phyloP scores from a whole-genome alignment of 64 coral and sea anemone genomes.

The Porites lutea region DNA sequence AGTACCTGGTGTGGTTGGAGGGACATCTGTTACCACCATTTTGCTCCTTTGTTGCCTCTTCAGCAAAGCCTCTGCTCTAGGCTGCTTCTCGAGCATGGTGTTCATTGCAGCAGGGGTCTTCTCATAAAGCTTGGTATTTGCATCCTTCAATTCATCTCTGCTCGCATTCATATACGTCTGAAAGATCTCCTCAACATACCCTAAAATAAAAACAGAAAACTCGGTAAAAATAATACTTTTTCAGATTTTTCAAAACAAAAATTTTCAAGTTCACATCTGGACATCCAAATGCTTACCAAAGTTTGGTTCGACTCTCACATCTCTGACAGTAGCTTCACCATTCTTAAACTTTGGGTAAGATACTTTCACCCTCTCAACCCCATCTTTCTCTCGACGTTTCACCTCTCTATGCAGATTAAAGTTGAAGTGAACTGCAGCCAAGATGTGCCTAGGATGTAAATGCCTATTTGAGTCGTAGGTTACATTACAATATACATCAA shows the following conservation, averaged over 20 bases:
- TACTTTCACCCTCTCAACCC: background rate
- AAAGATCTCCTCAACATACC: conserved; percentile 30
- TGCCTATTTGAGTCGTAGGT: too few relatives aligned
- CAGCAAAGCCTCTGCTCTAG: conserved; percentile 20
- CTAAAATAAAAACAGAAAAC: background rate
- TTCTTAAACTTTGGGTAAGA: conserved; percentile 11
- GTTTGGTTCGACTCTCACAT: background rate
- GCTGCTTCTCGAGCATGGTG: conserved; percentile 43
- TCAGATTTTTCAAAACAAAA: too few relatives aligned
- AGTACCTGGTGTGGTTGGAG: conserved; percentile 11
- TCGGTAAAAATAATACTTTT: background rate
- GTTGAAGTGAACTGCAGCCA: background rate
- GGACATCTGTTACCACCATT: conserved; percentile 3
- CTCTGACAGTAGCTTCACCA: background rate
- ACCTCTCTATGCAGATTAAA: conserved; percentile 7
- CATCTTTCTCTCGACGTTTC: background rate
- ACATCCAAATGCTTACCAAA: background rate
- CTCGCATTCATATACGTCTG: conserved; percentile 20
- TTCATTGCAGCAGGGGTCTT: conserved; percentile 47
- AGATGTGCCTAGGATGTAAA: conserved; percentile 5
- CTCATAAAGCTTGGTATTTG: background rate
- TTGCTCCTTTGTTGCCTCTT: conserved; percentile 20
- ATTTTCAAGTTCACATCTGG: background rate
- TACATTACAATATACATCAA: too few relatives aligned
- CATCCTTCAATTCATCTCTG: background rate